A percentile compares a stretch with the other conserved stretches of the same genome.
These are phyloP conservation scores for Eidolon helvum DNA, from an alignment of 2,113 vertebrate species.

Conservation along the genomic window DNA sequence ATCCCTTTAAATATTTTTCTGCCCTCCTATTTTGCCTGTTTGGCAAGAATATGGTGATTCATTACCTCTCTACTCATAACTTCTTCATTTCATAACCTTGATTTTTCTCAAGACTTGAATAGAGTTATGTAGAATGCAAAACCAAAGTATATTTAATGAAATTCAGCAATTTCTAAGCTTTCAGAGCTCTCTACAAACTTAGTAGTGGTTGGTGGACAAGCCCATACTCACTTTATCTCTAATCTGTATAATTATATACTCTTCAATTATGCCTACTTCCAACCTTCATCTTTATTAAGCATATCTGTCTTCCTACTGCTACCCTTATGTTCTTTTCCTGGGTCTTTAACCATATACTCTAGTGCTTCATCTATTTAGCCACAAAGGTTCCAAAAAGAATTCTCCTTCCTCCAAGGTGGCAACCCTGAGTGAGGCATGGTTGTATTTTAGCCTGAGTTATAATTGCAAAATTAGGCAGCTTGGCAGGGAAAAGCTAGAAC, in stretches of 20 bases:
- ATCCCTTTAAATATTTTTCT: not conserved
- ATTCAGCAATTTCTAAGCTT: not conserved
- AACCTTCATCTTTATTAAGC: not conserved
- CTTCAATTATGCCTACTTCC: not conserved
- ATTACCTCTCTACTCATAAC: not conserved
- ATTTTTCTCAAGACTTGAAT: slow-evolving; percentile 27
- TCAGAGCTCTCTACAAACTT: not conserved
- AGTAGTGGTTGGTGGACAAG: not conserved
- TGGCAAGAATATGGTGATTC: not conserved
- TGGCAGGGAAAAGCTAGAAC: not conserved
- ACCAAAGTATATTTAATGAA: not conserved
- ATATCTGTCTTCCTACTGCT: not conserved
- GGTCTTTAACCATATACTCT: not conserved
- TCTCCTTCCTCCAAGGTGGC: not conserved
- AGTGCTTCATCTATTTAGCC: not conserved
- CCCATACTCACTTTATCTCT: not conserved
- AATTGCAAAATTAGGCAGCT: not conserved
- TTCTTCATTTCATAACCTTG: not conserved
- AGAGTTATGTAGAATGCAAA: not conserved
- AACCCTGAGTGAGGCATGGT: not conserved
- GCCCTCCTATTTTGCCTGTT: not conserved
- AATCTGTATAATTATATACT: not conserved
- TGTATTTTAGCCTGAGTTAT: not conserved
- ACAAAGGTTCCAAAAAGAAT: not conserved
- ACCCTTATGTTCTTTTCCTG: not conserved